Evolutionary conservation across 1,140 invertebrate species (phyloP).

Genomic region (Pollicipes pollicipes): DNA sequence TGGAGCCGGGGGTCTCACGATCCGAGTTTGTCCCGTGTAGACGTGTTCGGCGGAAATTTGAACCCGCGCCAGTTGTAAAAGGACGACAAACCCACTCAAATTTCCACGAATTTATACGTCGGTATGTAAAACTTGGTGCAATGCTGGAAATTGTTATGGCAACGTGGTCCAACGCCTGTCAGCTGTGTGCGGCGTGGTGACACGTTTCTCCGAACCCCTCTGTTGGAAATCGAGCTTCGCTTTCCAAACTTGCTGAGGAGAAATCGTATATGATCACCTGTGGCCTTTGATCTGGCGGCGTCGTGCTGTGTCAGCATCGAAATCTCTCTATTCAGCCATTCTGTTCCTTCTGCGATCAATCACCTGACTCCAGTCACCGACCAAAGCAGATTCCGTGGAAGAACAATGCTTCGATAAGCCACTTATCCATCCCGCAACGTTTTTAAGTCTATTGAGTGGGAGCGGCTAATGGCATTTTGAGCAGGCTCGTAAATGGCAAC

Average conservation of each 20-base stretch:
- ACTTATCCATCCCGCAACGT: background rate
- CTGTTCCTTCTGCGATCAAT: background rate
- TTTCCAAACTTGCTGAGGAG: background rate
- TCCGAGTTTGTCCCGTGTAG: background rate
- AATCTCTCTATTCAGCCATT: background rate
- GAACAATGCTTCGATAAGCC: background rate
- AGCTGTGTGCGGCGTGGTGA: too few species aligned
- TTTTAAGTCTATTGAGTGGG: background rate
- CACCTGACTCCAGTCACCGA: background rate
- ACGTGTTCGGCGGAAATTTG: background rate
- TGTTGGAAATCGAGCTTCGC: too few species aligned
- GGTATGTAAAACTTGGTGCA: background rate
- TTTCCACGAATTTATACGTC: background rate
- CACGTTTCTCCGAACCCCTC: background rate
- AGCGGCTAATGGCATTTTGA: background rate
- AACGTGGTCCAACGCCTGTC: background rate
- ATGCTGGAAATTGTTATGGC: constrained; percentile 1
- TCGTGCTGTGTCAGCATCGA: background rate
- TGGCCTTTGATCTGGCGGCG: background rate
- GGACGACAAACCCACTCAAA: background rate
- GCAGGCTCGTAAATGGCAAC: background rate
- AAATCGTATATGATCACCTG: background rate
- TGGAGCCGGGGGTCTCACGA: background rate
- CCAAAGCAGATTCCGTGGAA: background rate
- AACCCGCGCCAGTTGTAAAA: background rate